Base-by-base conservation (phyloP, 2,888 invertebrate genomes). In the Quadriops clusia region DNA sequence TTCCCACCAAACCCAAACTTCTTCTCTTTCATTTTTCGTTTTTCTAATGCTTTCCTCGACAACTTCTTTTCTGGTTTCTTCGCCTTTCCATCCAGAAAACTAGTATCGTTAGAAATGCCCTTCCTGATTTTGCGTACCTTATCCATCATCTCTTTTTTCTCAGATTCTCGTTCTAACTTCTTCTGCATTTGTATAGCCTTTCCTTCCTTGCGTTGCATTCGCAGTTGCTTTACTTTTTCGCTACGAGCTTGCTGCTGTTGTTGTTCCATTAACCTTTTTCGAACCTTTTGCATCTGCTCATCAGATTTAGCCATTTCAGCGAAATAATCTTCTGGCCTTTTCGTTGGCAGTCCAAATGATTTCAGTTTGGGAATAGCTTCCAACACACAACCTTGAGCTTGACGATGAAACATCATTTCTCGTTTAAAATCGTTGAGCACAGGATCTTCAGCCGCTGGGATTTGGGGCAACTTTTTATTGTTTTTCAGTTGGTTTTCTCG, bases 241-340 rank as follows among this genome's bases (percentile, higher is more conserved):
- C 84, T 81, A 41, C 84, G 73, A 30, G 91, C 85, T 43, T 86
- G 80, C 8, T 80, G 77, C 8, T 77, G 73, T 51, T 95, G 85
- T 53, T 87, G 86, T 13, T 83, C 74, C 64, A 87, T 68, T 15
- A 94, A 58, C 50, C 79, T 81, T 51, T 81, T 72, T 26, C 90
- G 71, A 0, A 93, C 79, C 62, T 91, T 94, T 50, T 93, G 90
- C 98, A 98, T 98, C 50, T 98, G 98, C 17, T 74, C 76, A 62
- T 98, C 98, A 8, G 86, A 71, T 60, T 98, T 98, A 1, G 90
- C 91, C 98, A 98, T 98, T 68, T 98, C 90, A 0, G 97, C 98
- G 63, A 94, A 97, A 59, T 93, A 98, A 60, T 97, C 97, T 32
- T 87, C 85, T 0, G 98, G 98, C 28, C 83, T 70, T 50, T 75